Base-by-base conservation (phyloP, 1,140 invertebrate genomes). In the Platorchestia sp. region DNA sequence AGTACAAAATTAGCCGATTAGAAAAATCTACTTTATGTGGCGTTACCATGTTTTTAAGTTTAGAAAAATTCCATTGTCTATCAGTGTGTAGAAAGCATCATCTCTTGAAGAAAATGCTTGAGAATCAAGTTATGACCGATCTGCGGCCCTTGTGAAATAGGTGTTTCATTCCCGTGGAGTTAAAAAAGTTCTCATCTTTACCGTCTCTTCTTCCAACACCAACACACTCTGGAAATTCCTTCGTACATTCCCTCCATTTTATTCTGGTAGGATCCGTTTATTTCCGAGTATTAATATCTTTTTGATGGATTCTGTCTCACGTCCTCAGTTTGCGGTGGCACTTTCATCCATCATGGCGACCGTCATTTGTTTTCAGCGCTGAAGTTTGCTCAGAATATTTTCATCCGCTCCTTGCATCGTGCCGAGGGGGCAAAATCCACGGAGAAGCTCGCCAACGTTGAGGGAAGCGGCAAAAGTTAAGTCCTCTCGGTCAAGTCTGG, bases 291-390 rank as follows among this genome's bases (percentile, higher is more conserved):
- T 45, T 93, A 93, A 93, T 93, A 93, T 93, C 91, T 93, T 93
- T 93, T 93, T 93, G 91, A 93, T 93, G 45, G 91, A 93, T 93
- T 93, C 91, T 93, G 91, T 93, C 91, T 45, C 91, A 44, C 91
- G 91, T 93, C 91, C 91, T 45, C 91, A 45, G 45, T 44, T 93
- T 93, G 91, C 91, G 91, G 91, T 93, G 43, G 91, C 91, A 44
- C 91, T 93, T 93, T 93, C 91, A 93, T 93, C 91, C 43, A 93
- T 93, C 91, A 93, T 47, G 43, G 91, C 91, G 91, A 93, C 91
- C 91, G 91, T 93, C 91, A 93, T 93, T 93, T 93, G 91, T 93
- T 93, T 93, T 93, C 91, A 93, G 91, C 91, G 91, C 43, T 93
- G 91, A 93, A 93, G 91, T 93, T 93, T 93, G 91, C 91, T 45